These are phyloP conservation scores for Paragorgia papillata DNA, from an alignment of 92 coral and sea anemone genomes.

Conservation along the genomic window DNA sequence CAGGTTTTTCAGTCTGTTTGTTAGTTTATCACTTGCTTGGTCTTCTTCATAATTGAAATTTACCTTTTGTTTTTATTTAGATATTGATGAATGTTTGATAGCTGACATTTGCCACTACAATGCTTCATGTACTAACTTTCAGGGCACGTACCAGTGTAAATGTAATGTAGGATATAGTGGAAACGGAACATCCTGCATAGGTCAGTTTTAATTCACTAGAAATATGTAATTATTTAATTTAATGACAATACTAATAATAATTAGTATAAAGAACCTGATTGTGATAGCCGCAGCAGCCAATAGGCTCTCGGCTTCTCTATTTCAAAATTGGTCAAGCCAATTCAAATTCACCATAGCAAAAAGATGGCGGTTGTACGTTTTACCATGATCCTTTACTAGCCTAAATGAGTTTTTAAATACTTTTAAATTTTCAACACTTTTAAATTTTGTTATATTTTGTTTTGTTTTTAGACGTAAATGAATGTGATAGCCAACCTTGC, in stretches of 20 bases:
- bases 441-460: not conserved
- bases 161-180: not conserved
- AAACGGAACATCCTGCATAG: not conserved
- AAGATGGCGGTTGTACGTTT: no score
- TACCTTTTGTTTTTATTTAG: not conserved
- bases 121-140: conserved; percentile 14
- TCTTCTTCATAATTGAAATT: no score
- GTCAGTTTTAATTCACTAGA: not conserved
- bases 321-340: no score
- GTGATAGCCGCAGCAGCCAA: no score
- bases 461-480: conserved; percentile 14
- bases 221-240: not conserved
- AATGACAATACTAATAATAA: not conserved
- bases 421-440: not conserved
- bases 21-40: no score
- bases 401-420: not conserved
- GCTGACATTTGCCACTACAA: conserved; percentile 2
- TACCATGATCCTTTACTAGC: not conserved
- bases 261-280: no score
- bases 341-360: no score
- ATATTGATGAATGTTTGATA: conserved; percentile 17
- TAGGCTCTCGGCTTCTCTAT: no score
- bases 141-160: not conserved
- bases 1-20: no score
- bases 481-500: conserved; percentile 5